These are phyloP conservation scores for Bradypus variegatus DNA, from an alignment of 2,797 vertebrate genomes.

Conservation along the genomic window DNA sequence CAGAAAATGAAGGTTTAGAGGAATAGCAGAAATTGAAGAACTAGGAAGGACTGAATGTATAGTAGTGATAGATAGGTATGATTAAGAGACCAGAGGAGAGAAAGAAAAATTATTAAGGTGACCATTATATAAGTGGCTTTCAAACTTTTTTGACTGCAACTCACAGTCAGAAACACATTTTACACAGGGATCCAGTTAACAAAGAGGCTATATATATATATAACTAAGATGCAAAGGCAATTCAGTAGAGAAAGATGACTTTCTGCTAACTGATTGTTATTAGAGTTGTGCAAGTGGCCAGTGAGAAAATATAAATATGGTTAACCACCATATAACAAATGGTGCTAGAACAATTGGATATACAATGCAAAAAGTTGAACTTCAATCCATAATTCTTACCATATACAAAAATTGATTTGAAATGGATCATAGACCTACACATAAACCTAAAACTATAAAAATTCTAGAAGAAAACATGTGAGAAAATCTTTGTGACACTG, in stretches of 20 bases:
- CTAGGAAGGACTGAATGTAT: neutral
- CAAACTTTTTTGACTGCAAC: neutral
- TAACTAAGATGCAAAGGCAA: neutral
- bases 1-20: neutral
- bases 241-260: neutral
- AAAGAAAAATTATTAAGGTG: neutral
- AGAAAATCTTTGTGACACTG: neutral
- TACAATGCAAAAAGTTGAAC: neutral
- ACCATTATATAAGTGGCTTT: neutral
- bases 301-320: neutral
- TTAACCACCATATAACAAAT: neutral
- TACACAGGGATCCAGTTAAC: neutral
- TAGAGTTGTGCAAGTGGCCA: neutral
- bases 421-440: neutral
- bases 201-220: neutral
- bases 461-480: neutral
- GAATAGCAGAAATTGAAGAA: neutral
- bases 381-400: neutral
- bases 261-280: neutral
- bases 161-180: neutral
- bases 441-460: neutral
- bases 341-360: neutral
- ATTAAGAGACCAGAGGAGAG: neutral
- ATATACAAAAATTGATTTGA: neutral
- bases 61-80: neutral